Conservation (phyloP, 2,113 vertebrate species). For the Gadus macrocephalus region DNA sequence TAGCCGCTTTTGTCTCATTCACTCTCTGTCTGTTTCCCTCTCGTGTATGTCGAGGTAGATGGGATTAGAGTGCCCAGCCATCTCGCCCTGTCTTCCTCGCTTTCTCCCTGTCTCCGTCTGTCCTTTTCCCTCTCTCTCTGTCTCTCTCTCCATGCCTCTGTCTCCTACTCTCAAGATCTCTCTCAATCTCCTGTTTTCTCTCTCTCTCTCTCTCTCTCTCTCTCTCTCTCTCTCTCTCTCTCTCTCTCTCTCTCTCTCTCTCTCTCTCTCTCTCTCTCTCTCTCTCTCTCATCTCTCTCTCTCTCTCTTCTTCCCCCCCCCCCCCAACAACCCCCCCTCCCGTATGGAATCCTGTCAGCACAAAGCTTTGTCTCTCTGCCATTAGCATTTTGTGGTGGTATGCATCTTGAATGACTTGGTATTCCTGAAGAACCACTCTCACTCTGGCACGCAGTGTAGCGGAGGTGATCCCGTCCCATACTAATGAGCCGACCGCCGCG, state of each 20-base stretch:
- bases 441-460: conserved; percentile 38
- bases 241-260: background rate
- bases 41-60: conserved; percentile 41
- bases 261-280: background rate
- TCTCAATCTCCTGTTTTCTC: background rate
- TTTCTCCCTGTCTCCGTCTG: background rate
- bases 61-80: conserved; percentile 57
- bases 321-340: conserved; percentile 38
- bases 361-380: conserved; percentile 52
- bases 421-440: conserved; percentile 37
- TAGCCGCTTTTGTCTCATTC: conserved; percentile 18
- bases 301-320: conserved; percentile 34
- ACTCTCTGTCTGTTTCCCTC: conserved; percentile 3
- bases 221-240: conserved; percentile 34
- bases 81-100: conserved; percentile 9
- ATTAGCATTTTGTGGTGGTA: conserved; percentile 69
- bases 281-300: background rate
- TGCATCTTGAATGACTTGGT: conserved; percentile 57
- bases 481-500: conserved; percentile 53
- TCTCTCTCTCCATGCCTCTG: background rate
- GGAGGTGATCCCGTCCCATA: conserved; percentile 45
- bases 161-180: conserved; percentile 2
- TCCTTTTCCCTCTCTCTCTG: background rate
- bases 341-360: conserved; percentile 68
- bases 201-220: conserved; percentile 14